These are phyloP conservation scores for Ichneumoninae sp. DNA, from an alignment of 2,888 invertebrate species.

Conservation along the genomic window DNA sequence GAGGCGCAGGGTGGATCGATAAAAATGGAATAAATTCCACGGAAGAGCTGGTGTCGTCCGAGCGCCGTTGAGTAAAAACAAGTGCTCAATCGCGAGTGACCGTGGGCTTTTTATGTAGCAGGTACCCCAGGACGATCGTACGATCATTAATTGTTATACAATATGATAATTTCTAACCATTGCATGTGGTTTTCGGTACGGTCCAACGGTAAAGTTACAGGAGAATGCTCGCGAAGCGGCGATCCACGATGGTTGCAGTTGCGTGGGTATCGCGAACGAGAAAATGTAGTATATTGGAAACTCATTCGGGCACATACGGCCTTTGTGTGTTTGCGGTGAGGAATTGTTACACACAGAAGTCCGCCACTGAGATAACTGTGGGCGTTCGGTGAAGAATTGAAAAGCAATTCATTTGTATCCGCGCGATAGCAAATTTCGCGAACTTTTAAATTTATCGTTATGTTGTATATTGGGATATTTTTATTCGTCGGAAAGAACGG, in stretches of 20 bases:
- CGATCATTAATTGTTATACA: background rate
- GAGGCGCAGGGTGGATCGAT: background rate
- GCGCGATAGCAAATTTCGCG: too few species aligned
- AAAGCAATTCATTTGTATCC: background rate
- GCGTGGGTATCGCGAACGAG: background rate
- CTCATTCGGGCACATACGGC: background rate
- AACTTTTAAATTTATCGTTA: too few species aligned
- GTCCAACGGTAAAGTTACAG: background rate
- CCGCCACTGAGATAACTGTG: background rate
- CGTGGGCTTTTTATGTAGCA: background rate
- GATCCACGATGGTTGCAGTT: background rate
- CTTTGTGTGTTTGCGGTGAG: background rate
- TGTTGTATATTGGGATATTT: too few species aligned
- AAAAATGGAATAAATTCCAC: conserved; percentile 2
- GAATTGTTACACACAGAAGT: background rate
- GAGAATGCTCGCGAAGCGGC: background rate
- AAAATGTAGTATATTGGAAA: background rate
- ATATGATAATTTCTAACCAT: background rate
- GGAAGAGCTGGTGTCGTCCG: background rate
- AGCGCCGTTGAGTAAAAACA: too few species aligned
- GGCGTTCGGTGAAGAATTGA: background rate
- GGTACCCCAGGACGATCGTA: background rate
- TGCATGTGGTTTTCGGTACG: background rate
- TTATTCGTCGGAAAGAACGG: too few species aligned
- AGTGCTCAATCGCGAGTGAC: too few species aligned